Evolutionary conservation across 2,113 vertebrate genomes (phyloP).

Genomic region (Cromileptes altivelis): DNA sequence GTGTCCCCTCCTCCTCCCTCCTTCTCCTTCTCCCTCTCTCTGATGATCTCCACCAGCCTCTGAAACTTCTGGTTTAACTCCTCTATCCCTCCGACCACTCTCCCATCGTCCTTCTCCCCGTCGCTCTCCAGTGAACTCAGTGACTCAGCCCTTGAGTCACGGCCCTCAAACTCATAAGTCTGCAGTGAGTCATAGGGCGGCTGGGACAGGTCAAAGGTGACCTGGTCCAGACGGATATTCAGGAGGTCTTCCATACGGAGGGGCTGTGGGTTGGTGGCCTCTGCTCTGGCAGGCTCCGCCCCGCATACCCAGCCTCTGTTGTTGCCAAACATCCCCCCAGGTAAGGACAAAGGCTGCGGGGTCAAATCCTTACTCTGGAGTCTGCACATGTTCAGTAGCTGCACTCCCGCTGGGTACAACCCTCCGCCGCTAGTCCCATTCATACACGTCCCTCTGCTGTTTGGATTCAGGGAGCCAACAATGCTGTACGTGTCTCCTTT

Average conservation of each 20-base stretch:
- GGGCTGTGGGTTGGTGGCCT: slow-evolving; percentile 62
- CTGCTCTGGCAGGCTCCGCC: slow-evolving; percentile 16
- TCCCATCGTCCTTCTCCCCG: slow-evolving; percentile 67
- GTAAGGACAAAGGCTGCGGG: slow-evolving; percentile 62
- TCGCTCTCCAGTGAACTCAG: slow-evolving; percentile 91
- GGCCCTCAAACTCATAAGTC: slow-evolving; percentile 91
- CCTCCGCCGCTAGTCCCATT: slow-evolving; percentile 44
- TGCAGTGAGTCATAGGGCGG: slow-evolving; percentile 93
- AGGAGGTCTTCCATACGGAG: slow-evolving; percentile 89
- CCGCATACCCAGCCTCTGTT: slow-evolving; percentile 49
- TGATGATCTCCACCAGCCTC: slow-evolving; percentile 89
- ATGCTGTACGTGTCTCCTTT: slow-evolving; percentile 76
- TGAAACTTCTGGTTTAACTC: slow-evolving; percentile 90
- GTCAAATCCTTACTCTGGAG: slow-evolving; percentile 70
- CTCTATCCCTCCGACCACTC: slow-evolving; percentile 74
- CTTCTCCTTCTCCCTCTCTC: slow-evolving; percentile 81
- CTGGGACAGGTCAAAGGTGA: slow-evolving; percentile 89
- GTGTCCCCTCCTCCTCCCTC: slow-evolving; percentile 19
- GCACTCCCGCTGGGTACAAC: slow-evolving; percentile 57
- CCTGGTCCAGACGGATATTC: slow-evolving; percentile 87
- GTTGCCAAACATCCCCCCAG: slow-evolving; percentile 57
- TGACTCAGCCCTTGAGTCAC: slow-evolving; percentile 88
- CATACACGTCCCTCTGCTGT: slow-evolving; percentile 58
- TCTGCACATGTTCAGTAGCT: slow-evolving; percentile 70
- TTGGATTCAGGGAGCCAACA: slow-evolving; percentile 76